These are phyloP conservation scores for Limonius californicus DNA, from an alignment of 1,140 invertebrate genomes.

Conservation along the genomic window DNA sequence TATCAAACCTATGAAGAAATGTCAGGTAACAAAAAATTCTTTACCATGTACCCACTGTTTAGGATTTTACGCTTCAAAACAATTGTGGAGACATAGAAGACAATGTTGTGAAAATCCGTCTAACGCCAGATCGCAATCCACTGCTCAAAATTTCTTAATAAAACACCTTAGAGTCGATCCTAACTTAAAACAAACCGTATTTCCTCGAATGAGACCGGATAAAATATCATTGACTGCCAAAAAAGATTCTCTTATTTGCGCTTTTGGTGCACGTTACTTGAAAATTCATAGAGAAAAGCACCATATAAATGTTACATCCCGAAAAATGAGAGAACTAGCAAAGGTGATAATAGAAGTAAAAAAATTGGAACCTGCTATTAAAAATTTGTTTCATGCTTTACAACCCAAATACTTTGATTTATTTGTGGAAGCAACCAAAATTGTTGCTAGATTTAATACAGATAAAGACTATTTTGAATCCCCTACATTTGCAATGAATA, in stretches of 20 bases:
- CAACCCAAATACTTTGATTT: conserved; percentile 31
- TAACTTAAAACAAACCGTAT: conserved; percentile 22
- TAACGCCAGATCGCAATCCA: too few relatives aligned
- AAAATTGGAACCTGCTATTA: conserved; percentile 31
- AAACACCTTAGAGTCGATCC: conserved; percentile 13
- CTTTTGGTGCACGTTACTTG: conserved; percentile 36
- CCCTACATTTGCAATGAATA: conserved; percentile 29
- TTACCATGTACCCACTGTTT: conserved; percentile 2
- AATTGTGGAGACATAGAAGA: conserved; percentile 9
- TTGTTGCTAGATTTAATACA: conserved; percentile 22
- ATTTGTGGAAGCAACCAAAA: conserved; percentile 25
- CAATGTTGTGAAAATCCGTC: neutral
- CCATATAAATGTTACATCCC: conserved; percentile 33
- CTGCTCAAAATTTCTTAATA: conserved; percentile 19
- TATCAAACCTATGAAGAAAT: conserved; percentile 8
- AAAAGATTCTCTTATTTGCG: conserved; percentile 35
- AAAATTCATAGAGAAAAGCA: conserved; percentile 39
- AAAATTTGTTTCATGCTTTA: conserved; percentile 26
- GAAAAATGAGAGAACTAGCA: conserved; percentile 39
- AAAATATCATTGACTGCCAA: conserved; percentile 27
- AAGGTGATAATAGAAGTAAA: conserved; percentile 36
- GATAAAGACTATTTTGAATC: conserved; percentile 22
- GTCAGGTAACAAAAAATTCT: neutral
- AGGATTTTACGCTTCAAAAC: conserved; percentile 12
- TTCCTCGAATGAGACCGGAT: conserved; percentile 22